A percentile compares a stretch with the other conserved stretches of the same genome.
These are phyloP conservation scores for Xestia rhomboidea DNA, from an alignment of 2,888 invertebrate species.

Conservation along the genomic window DNA sequence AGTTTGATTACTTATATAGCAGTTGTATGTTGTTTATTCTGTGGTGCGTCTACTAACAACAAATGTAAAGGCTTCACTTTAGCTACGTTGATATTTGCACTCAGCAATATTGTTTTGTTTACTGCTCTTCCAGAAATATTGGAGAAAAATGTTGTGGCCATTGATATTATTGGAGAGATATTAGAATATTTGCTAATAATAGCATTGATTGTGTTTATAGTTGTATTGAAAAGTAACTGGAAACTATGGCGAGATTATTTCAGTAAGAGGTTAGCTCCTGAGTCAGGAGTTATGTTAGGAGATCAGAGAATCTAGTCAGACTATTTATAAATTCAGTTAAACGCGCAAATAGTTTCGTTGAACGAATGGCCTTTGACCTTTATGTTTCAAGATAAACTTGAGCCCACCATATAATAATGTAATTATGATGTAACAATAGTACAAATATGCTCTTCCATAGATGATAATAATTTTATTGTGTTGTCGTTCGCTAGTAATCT, in stretches of 20 bases:
- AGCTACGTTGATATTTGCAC: slow-evolving; percentile 32
- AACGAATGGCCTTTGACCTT: slow-evolving; percentile 1
- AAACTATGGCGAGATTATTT: slow-evolving; percentile 39
- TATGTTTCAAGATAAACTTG: slow-evolving; percentile 24
- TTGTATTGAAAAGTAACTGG: slow-evolving; percentile 43
- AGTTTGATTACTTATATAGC: slow-evolving; percentile 44
- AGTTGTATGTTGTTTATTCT: slow-evolving; percentile 31
- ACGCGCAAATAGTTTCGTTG: background rate
- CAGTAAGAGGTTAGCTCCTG: background rate
- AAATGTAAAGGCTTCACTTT: slow-evolving; percentile 16
- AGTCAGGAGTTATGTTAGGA: slow-evolving; percentile 36
- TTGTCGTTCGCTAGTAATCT: slow-evolving; percentile 1
- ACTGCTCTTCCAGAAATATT: slow-evolving; percentile 2
- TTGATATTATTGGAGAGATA: slow-evolving; percentile 23
- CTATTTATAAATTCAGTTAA: background rate
- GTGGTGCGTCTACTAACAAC: background rate
- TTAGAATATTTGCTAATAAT: slow-evolving; percentile 24
- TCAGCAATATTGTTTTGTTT: slow-evolving; percentile 18
- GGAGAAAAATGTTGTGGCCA: background rate
- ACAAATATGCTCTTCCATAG: slow-evolving; percentile 19
- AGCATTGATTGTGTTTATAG: slow-evolving; percentile 28
- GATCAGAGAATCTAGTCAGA: slow-evolving; percentile 36
- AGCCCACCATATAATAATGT: slow-evolving; percentile 28
- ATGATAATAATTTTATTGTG: slow-evolving; percentile 25
- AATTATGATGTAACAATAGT: slow-evolving; percentile 19